Percentiles rank a stretch among this genome's conserved stretches.
These are phyloP conservation scores for Brachyalestes nurse DNA, from an alignment of 2,797 vertebrate species.

Conservation along the genomic window DNA sequence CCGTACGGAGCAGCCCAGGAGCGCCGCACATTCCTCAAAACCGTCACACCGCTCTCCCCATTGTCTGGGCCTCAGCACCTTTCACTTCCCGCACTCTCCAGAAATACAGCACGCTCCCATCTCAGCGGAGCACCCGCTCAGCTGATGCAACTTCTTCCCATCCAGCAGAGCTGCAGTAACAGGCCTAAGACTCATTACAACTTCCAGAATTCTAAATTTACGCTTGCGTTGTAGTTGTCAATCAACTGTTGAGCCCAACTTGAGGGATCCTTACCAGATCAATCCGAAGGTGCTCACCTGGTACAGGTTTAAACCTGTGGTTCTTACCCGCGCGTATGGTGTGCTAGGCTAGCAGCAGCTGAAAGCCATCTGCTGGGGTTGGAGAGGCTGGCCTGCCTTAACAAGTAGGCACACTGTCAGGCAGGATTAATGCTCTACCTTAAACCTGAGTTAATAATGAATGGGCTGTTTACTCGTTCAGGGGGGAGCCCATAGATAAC, in stretches of 20 bases:
- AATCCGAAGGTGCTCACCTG: conserved; percentile 42
- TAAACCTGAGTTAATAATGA: conserved; percentile 90
- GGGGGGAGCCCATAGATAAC: conserved; percentile 87
- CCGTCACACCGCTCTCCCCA: conserved; percentile 29
- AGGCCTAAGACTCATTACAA: conserved; percentile 20
- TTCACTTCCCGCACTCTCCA: conserved; percentile 26
- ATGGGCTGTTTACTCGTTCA: conserved; percentile 88
- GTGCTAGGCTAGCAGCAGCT: conserved; percentile 68
- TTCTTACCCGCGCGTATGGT: conserved; percentile 51
- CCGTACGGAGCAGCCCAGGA: conserved; percentile 34
- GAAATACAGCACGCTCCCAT: conserved; percentile 18
- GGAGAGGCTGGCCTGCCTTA: conserved; percentile 80
- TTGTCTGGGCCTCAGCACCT: conserved; percentile 33
- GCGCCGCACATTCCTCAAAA: conserved; percentile 43
- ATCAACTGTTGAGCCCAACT: conserved; percentile 22
- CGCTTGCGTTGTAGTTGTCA: background rate
- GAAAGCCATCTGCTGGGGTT: conserved; percentile 79
- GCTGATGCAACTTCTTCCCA: conserved; percentile 62
- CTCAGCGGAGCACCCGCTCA: conserved; percentile 35
- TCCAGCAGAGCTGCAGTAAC: background rate
- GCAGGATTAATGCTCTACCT: conserved; percentile 87
- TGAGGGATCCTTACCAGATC: background rate
- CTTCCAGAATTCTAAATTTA: conserved; percentile 10
- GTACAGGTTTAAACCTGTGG: conserved; percentile 54
- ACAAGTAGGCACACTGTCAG: conserved; percentile 87